Conservation (phyloP, 2,113 vertebrate species). For the Semicossyphus pulcher region DNA sequence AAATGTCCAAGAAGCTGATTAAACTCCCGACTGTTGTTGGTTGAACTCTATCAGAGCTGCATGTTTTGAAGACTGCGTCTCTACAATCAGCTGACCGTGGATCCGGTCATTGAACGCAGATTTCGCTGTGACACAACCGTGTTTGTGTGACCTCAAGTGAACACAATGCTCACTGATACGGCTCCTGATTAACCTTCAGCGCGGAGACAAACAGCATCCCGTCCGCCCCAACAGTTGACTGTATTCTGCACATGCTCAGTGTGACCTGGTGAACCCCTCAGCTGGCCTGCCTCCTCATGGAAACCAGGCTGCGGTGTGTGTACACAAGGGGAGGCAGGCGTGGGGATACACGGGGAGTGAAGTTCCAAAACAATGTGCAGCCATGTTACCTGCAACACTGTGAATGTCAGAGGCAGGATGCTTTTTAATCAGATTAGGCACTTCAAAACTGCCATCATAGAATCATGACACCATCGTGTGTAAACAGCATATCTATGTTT, state of each 20-base stretch:
- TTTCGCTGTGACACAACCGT: too few species aligned
- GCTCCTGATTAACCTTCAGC: neutral
- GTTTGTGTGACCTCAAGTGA: neutral
- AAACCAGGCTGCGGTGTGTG: conserved; percentile 11
- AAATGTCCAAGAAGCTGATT: too few species aligned
- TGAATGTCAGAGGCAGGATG: neutral
- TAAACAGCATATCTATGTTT: neutral
- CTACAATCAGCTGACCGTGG: neutral
- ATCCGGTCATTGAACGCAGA: neutral
- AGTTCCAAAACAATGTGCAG: conserved; percentile 7
- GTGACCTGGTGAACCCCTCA: neutral
- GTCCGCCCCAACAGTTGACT: neutral
- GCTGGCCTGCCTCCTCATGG: neutral
- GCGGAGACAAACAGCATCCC: neutral
- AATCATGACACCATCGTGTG: neutral
- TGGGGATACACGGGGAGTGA: neutral
- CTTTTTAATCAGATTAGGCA: neutral
- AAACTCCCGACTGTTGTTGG: neutral
- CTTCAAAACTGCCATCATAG: neutral
- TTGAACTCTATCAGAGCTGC: neutral
- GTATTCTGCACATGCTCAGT: neutral
- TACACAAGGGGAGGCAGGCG: conserved; percentile 3
- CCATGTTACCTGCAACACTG: neutral
- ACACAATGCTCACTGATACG: neutral
- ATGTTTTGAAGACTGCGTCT: neutral